phyloP scores from a whole-genome alignment of 2,888 invertebrate species.

The Himalopsyche japonica region DNA sequence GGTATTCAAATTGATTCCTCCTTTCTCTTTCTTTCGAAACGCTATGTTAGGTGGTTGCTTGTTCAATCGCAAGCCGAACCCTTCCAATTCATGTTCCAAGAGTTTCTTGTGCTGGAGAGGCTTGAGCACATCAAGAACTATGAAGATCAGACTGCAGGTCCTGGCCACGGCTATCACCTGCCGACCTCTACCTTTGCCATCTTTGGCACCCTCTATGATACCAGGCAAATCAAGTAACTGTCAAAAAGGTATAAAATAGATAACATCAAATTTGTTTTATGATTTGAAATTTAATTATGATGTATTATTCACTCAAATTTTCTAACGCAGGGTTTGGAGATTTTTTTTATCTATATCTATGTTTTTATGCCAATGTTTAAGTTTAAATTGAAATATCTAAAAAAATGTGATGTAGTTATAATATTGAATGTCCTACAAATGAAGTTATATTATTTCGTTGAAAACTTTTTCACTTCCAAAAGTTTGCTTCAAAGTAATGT shows the following conservation, averaged over 20 bases:
- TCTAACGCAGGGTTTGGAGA: too few relatives aligned
- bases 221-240: constrained; percentile 97
- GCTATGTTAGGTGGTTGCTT: constrained; percentile 97
- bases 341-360: too few relatives aligned
- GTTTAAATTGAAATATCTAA: too few relatives aligned
- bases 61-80: constrained; percentile 94
- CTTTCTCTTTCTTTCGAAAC: constrained; percentile 97
- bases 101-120: constrained; percentile 95
- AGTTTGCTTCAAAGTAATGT: too few relatives aligned
- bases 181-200: constrained; percentile 97
- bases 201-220: constrained; percentile 99
- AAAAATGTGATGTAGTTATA: too few relatives aligned
- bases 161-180: constrained; percentile 99
- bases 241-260: constrained; percentile 7
- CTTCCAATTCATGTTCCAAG: constrained; percentile 97
- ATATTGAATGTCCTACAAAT: too few relatives aligned
- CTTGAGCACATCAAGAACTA: constrained; percentile 96
- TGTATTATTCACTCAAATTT: too few relatives aligned
- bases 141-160: constrained; percentile 96
- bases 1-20: constrained; percentile 93
- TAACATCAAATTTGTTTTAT: too few relatives aligned
- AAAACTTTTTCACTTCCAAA: too few relatives aligned
- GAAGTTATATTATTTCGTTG: too few relatives aligned
- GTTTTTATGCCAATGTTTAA: too few relatives aligned
- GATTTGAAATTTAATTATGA: too few relatives aligned